These are phyloP conservation scores for Indicator indicator DNA, from an alignment of 2,113 vertebrate genomes.

Conservation along the genomic window DNA sequence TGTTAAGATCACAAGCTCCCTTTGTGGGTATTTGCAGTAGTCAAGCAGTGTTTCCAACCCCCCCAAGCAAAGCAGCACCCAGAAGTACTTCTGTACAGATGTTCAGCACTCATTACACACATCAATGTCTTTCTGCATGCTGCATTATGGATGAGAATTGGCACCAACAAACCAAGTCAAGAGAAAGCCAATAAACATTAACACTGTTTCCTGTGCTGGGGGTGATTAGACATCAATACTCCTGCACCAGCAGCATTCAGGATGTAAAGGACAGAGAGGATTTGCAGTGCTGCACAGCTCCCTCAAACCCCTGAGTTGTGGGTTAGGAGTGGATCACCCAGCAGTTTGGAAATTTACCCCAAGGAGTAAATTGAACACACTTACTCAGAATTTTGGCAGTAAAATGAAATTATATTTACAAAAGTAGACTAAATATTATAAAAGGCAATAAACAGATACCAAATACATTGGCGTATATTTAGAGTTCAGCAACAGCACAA, in stretches of 20 bases:
- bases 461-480: no score
- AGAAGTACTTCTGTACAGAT: constrained; percentile 11
- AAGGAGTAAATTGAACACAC: no score
- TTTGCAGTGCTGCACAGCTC: not conserved
- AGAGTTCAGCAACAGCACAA: no score
- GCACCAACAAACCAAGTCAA: not conserved
- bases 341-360: no score
- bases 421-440: no score
- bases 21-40: constrained; percentile 11
- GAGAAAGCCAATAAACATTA: constrained; percentile 60
- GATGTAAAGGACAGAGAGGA: not conserved
- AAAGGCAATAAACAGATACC: no score
- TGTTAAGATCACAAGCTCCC: not conserved
- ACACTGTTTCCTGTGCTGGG: not conserved
- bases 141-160: constrained; percentile 43
- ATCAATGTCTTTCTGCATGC: constrained; percentile 15
- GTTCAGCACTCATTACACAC: constrained; percentile 3
- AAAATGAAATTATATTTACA: no score
- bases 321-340: no score
- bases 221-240: constrained; percentile 27
- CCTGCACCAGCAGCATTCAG: not conserved
- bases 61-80: not conserved
- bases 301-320: not conserved
- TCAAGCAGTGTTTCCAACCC: not conserved
- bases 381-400: no score